Conservation (phyloP, 2,797 vertebrate genomes). For the Champsocephalus gunnari region DNA sequence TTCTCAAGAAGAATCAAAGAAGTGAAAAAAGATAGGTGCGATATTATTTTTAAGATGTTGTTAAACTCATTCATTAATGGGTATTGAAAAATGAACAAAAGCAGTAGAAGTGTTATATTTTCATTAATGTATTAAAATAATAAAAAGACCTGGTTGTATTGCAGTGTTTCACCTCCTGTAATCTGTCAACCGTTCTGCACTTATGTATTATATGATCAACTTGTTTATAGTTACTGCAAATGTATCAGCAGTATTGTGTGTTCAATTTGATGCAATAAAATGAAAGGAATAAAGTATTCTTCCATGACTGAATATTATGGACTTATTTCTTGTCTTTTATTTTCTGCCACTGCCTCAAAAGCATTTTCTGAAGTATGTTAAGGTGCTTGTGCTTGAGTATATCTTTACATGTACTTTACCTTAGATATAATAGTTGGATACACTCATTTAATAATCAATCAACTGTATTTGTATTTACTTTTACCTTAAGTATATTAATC, state of each 20-base stretch:
- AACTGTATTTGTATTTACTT: conserved; percentile 1
- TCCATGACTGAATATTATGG: neutral
- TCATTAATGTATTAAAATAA: conserved; percentile 2
- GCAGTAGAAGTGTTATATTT: neutral
- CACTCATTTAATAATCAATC: neutral
- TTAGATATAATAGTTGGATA: neutral
- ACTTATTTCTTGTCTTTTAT: neutral
- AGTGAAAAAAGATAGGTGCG: no score
- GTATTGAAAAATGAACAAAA: conserved; percentile 16
- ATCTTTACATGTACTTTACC: neutral
- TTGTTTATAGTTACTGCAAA: neutral
- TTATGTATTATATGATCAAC: neutral
- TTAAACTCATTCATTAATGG: neutral
- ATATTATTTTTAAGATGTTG: neutral
- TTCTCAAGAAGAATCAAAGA: neutral
- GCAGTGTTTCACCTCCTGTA: conserved; percentile 2
- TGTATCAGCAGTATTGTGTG: neutral
- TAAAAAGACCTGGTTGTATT: conserved; percentile 1
- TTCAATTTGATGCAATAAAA: conserved; percentile 26
- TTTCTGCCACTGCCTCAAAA: neutral
- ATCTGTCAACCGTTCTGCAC: conserved; percentile 5
- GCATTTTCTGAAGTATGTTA: neutral
- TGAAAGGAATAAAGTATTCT: conserved; percentile 1
- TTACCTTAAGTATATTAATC: neutral
- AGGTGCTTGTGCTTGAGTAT: neutral